Evolutionary conservation across 2,797 vertebrate species (phyloP), one percentile per base, ranked within the genome.

Genomic region (Acropternis orthonyx): DNA sequence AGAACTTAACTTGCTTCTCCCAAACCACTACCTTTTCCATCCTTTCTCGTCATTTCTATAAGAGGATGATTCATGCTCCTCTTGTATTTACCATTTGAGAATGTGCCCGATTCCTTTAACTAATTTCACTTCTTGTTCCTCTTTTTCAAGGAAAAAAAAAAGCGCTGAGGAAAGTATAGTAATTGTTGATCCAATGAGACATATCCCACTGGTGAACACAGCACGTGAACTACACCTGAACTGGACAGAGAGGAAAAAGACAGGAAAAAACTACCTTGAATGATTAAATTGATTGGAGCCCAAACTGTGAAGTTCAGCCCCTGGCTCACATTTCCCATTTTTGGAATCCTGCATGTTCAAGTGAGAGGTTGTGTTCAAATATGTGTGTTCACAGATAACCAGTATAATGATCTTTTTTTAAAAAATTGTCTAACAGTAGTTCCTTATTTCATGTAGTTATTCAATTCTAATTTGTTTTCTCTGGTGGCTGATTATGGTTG

Each of bases 41-140:
- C 48, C 88, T 87, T 95, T 91, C 96, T 97, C 89, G 74, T 97
- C 61, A 97, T 96, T 97, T 97, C 97, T 97, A 94, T 94, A 95
- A 85, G 92, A 84, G 52, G 74, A 94, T 97, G 97, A 97, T 94
- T 97, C 97, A 97, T 96, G 71, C 72, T 69, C 65, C 77, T 96
- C 95, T 94, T 95, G 89, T 97, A 96, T 97, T 97, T 97, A 96
- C 95, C 84, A 74, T 94, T 55, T 81, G 81, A 96, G 88, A 96
- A 92, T 95, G 72, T 67, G 91, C 85, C 76, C 6, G 3, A 74
- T 87, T 74, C 63, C 79, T 96, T 89, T 46, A 90, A 91, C 67
- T 93, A 78, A 86, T 95, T 96, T 97, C 89, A 67, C 44, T 95
- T 96, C 94, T 93, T 81, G 83, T 97, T 97, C 97, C 80, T 82